Conservation (phyloP, 1,140 invertebrate species). For the Drosophila grimshawi region DNA sequence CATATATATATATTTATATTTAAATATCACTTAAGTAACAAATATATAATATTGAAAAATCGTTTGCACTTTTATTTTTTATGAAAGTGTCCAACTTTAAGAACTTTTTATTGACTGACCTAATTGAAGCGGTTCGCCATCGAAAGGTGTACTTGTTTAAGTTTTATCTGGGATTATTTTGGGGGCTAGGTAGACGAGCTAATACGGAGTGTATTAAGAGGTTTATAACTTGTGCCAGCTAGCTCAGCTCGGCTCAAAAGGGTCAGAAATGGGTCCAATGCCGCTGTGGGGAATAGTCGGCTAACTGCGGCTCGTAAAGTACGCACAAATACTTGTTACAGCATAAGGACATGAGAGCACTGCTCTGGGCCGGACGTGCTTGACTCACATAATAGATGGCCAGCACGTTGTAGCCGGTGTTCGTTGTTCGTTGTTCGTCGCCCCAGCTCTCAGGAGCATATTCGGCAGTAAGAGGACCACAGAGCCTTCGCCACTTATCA, state of each 20-base stretch:
- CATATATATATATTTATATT: too few species aligned
- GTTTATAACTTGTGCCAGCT: conserved; percentile 35
- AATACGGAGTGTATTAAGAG: conserved; percentile 43
- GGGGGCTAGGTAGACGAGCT: conserved; percentile 1
- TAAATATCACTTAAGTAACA: too few species aligned
- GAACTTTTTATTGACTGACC: conserved; percentile 13
- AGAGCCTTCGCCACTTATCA: conserved; percentile 28
- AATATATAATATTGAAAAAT: too few species aligned
- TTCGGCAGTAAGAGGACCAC: conserved; percentile 40
- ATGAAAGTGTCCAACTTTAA: neutral
- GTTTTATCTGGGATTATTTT: conserved; percentile 25
- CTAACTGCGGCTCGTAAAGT: conserved; percentile 43
- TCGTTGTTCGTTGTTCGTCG: neutral
- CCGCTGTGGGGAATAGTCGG: conserved; percentile 24
- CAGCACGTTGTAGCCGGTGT: conserved; percentile 37
- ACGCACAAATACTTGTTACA: conserved; percentile 44
- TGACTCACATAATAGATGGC: conserved; percentile 51
- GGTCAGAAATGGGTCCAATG: conserved; percentile 16
- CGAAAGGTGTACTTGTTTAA: conserved; percentile 9
- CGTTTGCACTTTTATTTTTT: too few species aligned
- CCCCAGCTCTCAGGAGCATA: conserved; percentile 33
- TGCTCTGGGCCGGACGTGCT: conserved; percentile 42
- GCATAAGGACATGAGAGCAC: conserved; percentile 3
- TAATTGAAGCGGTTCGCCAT: neutral
- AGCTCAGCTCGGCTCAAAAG: conserved; percentile 23